These are phyloP conservation scores for Poecilia gillii DNA, from an alignment of 2,797 vertebrate genomes.

Conservation along the genomic window DNA sequence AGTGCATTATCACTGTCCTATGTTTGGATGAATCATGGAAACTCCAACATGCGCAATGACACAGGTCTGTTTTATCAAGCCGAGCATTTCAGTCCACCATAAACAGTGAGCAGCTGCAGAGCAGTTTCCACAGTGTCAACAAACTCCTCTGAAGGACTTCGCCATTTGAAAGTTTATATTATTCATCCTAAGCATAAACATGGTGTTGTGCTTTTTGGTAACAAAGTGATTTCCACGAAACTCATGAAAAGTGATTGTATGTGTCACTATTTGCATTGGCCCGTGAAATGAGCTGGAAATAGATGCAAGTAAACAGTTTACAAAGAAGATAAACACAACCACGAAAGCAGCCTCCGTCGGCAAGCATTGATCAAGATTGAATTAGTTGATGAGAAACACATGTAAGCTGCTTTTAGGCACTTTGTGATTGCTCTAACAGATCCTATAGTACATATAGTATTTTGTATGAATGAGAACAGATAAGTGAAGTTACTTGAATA, in stretches of 20 bases:
- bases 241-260: neutral
- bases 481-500: neutral
- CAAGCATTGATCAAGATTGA: slow-evolving; percentile 1
- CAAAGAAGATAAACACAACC: slow-evolving; percentile 1
- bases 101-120: slow-evolving; percentile 58
- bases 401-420: neutral
- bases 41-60: slow-evolving; percentile 33
- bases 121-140: slow-evolving; percentile 36
- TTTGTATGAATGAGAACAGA: neutral
- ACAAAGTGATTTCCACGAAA: slow-evolving; percentile 26
- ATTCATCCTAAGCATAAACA: slow-evolving; percentile 42
- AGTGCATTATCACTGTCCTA: slow-evolving; percentile 42
- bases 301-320: slow-evolving; percentile 20
- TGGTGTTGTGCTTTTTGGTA: neutral
- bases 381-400: slow-evolving; percentile 1
- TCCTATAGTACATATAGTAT: neutral
- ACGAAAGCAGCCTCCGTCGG: neutral
- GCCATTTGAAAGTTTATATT: slow-evolving; percentile 40
- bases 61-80: slow-evolving; percentile 34
- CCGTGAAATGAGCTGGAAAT: neutral
- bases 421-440: neutral
- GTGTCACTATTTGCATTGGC: neutral
- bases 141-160: slow-evolving; percentile 29
- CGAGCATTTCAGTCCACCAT: slow-evolving; percentile 31
- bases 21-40: slow-evolving; percentile 51